Percentiles rank a stretch among this genome's conserved stretches.
phyloP scores from a whole-genome alignment of 2,888 invertebrate genomes.

The Chouioia cunea region DNA sequence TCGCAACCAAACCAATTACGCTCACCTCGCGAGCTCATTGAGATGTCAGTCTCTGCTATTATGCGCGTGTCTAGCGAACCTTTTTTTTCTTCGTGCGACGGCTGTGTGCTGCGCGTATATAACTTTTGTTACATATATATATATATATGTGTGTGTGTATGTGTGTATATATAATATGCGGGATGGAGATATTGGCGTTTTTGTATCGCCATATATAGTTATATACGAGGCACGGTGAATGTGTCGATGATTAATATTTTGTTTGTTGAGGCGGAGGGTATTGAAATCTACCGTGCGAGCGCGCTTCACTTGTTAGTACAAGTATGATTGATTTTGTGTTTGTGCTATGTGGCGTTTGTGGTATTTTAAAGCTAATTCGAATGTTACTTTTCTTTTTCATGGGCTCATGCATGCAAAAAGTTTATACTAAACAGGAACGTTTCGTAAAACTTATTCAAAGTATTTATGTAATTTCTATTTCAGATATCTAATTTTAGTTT shows the following conservation, averaged over 20 bases:
- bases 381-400: too few relatives aligned
- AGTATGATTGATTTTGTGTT: conserved; percentile 29
- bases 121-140: background rate
- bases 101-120: background rate
- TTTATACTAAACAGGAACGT: too few relatives aligned
- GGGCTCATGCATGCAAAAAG: too few relatives aligned
- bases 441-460: too few relatives aligned
- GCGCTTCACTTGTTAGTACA: background rate
- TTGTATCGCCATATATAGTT: too few relatives aligned
- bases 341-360: background rate
- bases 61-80: background rate
- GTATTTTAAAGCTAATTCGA: conserved; percentile 20
- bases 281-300: background rate
- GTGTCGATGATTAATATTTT: conserved; percentile 37
- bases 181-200: conserved; percentile 5
- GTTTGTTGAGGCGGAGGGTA: conserved; percentile 15
- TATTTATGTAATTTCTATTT: too few relatives aligned
- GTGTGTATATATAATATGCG: too few relatives aligned
- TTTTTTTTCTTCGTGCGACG: background rate
- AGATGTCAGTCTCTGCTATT: conserved; percentile 9
- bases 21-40: conserved; percentile 21
- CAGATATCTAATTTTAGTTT: too few relatives aligned
- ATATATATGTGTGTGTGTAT: too few relatives aligned
- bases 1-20: conserved; percentile 32
- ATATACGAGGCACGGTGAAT: background rate